Evolutionary conservation across 1,140 invertebrate genomes (phyloP).

Genomic region (Procambarus clarkii): DNA sequence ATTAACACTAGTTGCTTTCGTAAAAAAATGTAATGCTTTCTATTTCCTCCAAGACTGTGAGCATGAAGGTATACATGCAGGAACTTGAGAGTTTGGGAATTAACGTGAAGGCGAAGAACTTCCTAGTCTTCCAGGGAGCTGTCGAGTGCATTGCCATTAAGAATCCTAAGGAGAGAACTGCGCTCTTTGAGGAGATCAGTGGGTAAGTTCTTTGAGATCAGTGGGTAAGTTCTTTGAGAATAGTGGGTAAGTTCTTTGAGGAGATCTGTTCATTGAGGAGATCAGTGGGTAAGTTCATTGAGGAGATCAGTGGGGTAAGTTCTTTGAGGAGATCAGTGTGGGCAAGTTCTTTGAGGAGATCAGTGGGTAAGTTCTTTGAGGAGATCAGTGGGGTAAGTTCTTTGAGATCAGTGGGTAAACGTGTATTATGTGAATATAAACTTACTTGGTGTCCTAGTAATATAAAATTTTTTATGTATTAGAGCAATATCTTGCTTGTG

Average conservation of each 20-base stretch:
- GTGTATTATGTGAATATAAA: too few species aligned
- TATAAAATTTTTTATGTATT: too few species aligned
- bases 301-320: conserved; percentile 74
- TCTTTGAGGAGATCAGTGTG: conserved; percentile 99
- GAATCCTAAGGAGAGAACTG: conserved; percentile 98
- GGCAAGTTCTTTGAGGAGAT: conserved; percentile 26
- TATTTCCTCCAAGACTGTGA: conserved; percentile 82
- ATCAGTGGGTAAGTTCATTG: conserved; percentile 78
- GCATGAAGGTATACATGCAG: conserved; percentile 88
- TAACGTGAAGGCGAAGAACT: conserved; percentile 99
- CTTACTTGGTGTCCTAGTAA: too few species aligned
- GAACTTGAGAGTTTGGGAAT: conserved; percentile 96
- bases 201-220: conserved; percentile 76
- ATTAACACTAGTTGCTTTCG: too few species aligned
- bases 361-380: conserved; percentile 79
- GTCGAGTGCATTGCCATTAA: conserved; percentile 99
- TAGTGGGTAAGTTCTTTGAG: conserved; percentile 78
- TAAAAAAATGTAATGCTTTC: too few species aligned
- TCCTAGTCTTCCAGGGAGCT: conserved; percentile 99
- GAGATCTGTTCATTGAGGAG: conserved; percentile 70
- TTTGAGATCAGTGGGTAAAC: conserved; percentile 72
- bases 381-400: conserved; percentile 76
- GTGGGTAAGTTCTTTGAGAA: conserved; percentile 77
- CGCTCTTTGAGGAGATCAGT: conserved; percentile 99
- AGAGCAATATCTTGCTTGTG: too few species aligned